Conservation (phyloP, 2,113 vertebrate genomes). For the Clupea harengus region DNA sequence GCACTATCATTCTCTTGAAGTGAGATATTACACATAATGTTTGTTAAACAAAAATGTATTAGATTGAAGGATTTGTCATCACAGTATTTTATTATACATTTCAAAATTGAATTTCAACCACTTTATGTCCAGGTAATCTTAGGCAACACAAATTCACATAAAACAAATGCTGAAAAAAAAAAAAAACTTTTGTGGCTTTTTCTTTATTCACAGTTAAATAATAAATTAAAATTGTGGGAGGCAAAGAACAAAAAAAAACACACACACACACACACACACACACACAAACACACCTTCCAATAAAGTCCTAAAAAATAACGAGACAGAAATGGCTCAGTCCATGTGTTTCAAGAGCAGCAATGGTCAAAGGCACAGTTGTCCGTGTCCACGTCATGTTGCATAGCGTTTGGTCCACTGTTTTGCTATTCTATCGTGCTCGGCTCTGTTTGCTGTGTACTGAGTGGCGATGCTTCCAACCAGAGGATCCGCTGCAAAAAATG, state of each 20-base stretch:
- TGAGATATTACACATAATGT: too few relatives aligned
- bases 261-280: conserved; percentile 36
- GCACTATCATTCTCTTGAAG: too few relatives aligned
- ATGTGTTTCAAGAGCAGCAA: conserved; percentile 63
- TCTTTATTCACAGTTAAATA: conserved; percentile 85
- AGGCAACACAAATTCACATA: neutral
- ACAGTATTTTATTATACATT: neutral
- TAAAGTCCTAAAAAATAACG: conserved; percentile 62
- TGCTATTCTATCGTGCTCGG: conserved; percentile 95
- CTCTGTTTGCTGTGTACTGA: conserved; percentile 97
- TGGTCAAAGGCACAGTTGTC: conserved; percentile 80
- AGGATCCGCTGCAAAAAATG: conserved; percentile 79
- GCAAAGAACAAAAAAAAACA: conserved; percentile 56
- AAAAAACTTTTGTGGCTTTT: conserved; percentile 67
- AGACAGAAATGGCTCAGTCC: conserved; percentile 37
- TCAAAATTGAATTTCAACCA: neutral
- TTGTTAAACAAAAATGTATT: too few relatives aligned
- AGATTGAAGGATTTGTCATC: too few relatives aligned
- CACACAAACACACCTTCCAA: conserved; percentile 50
- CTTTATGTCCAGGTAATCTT: neutral
- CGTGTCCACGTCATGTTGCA: conserved; percentile 85
- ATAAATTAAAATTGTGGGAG: conserved; percentile 88
- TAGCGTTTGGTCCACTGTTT: conserved; percentile 98
- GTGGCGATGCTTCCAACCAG: conserved; percentile 96
- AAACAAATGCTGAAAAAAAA: conserved; percentile 45